Evolutionary conservation across 2,888 invertebrate genomes (phyloP), one percentile per base, ranked within the genome.

Genomic region (Trichopoda pennipes): DNA sequence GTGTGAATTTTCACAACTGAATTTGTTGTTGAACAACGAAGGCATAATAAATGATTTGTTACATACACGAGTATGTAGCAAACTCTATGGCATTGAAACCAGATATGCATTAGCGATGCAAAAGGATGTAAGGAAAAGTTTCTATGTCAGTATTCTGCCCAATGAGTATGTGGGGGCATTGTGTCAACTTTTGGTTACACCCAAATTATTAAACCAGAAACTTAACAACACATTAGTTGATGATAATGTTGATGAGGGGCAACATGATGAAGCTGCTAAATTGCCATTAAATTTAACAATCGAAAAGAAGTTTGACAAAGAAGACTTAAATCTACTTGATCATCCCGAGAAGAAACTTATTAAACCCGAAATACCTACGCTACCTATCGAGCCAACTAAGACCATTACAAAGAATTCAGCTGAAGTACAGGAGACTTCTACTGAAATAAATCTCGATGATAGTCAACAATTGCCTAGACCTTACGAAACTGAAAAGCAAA

Each of bases 91-190:
- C 68, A 92, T 95, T 86, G 93, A 94, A 89, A 93, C 94, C 88
- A 92, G 78, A 78, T 74, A 47, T 28, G 44, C 42, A 49, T 44
- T 77, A 69, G 9, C 42, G 16, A 56, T 56, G 19, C 80, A 83
- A 49, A 78, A 82, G 56, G 85, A 85, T 58, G 87, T 85, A 32
- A 88, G 85, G 14, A 87, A 86, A 61, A 93, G 93, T 84, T 94
- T 94, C 86, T 92, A 94, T 83, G 92, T 94, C 49, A 92, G 94
- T 85, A 92, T 95, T 85, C 93, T 95, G 85, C 92, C 94, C 14
- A 91, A 93, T 35, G 94, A 94, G 86, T 95, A 95, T 89, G 91
- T 96, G 85, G 94, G 95, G 21, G 96, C 96, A 23, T 91, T 96
- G 84, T 97, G 96, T 90, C 96, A 96, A 90, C 92, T 94, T 44